Evolutionary conservation across 1,140 invertebrate species (phyloP).

Genomic region (Piezodorus guildinii): DNA sequence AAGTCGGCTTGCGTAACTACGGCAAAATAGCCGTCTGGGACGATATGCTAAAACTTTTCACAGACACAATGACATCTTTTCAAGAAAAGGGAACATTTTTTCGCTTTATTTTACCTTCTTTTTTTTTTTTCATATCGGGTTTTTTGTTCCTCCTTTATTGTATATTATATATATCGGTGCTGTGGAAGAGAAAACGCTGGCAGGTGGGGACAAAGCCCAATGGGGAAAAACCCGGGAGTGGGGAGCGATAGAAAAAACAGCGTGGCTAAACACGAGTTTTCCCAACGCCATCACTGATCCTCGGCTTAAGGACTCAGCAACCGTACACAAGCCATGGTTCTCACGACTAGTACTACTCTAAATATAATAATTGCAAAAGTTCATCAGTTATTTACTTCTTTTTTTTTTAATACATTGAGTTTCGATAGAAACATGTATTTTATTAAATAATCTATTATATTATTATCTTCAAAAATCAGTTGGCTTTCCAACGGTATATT

Average conservation of each 20-base stretch:
- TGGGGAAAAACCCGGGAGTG: neutral
- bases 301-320: too few relatives aligned
- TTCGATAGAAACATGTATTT: too few relatives aligned
- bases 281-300: neutral
- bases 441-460: too few relatives aligned
- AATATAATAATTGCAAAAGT: too few relatives aligned
- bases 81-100: neutral
- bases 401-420: too few relatives aligned
- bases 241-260: neutral
- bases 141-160: slow-evolving; percentile 2
- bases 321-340: too few relatives aligned
- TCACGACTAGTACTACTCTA: too few relatives aligned
- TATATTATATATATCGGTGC: slow-evolving; percentile 6
- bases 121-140: slow-evolving; percentile 7
- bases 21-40: neutral
- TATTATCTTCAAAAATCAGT: too few relatives aligned
- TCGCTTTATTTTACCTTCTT: neutral
- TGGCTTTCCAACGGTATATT: too few relatives aligned
- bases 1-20: neutral
- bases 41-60: slow-evolving; percentile 15
- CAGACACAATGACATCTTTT: slow-evolving; percentile 1
- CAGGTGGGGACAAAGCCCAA: neutral
- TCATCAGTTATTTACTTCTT: too few relatives aligned
- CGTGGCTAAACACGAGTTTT: neutral
- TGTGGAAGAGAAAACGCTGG: neutral